Conservation (phyloP, 1,140 invertebrate species). For the Augochlora pura region DNA sequence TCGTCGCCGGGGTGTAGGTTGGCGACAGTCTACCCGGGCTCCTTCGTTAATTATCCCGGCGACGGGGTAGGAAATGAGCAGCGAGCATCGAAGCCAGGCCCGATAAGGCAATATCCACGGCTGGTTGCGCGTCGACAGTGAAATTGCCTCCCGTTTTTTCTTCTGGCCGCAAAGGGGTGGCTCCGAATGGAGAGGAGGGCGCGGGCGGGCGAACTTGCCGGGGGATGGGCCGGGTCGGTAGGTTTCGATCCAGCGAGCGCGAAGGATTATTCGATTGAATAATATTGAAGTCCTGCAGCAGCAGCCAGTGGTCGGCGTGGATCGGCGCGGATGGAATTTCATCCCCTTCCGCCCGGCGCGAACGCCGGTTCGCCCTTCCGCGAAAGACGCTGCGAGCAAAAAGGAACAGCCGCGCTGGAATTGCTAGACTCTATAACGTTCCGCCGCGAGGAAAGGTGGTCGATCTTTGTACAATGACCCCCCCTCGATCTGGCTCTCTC, state of each 20-base stretch:
- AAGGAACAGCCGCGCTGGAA: conserved; percentile 22
- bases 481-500: too few relatives aligned
- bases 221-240: not conserved
- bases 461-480: conserved; percentile 26
- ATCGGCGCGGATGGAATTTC: conserved; percentile 21
- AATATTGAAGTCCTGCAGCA: conserved; percentile 48
- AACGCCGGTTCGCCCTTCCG: conserved; percentile 3
- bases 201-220: too few relatives aligned
- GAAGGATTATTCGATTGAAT: conserved; percentile 55
- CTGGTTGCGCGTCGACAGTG: conserved; percentile 16
- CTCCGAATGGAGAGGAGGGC: not conserved
- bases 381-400: conserved; percentile 20
- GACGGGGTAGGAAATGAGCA: not conserved
- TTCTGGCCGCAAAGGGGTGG: not conserved
- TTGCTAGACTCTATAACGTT: conserved; percentile 36
- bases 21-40: not conserved
- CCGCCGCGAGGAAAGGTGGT: conserved; percentile 10
- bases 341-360: not conserved
- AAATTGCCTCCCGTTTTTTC: conserved; percentile 15
- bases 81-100: not conserved
- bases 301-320: conserved; percentile 35
- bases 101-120: conserved; percentile 16
- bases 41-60: conserved; percentile 21
- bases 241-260: conserved; percentile 13
- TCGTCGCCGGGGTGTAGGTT: not conserved